Evolutionary conservation across 2,797 vertebrate species (phyloP), one percentile per base, ranked within the genome.

Genomic region (Lepilemur ruficaudatus): DNA sequence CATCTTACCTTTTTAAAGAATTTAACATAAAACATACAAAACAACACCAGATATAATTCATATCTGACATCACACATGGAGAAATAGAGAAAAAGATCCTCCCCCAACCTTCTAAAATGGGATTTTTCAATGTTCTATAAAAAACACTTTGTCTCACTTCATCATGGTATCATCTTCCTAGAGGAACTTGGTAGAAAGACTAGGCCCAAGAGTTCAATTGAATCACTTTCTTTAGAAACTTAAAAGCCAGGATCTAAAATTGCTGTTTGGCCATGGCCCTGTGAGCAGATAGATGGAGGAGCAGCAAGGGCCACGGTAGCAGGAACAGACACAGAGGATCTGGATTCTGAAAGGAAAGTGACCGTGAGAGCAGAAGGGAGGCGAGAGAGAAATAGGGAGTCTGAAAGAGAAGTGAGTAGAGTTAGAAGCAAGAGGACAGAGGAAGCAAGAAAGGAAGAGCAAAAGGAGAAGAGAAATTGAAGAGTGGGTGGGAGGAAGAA

Each of bases 391-490:
- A 89, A 22, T 1, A 57, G 15, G 55, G 82, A 85, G 28, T 73
- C 89, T 90, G 93, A 95, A 82, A 65, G 70, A 90, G 94, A 96
- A 97, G 91, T 90, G 65, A 94, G 72, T 59, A 94, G 70, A 88
- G 41, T 80, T 63, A 48, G 93, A 91, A 93, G 75, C 79, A 87
- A 50, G 59, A 93, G 23, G 50, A 46, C 61, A 97, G 94, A 93
- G 76, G 95, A 97, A 96, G 87, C 94, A 94, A 95, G 97, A 96
- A 96, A 94, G 94, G 93, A 97, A 94, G 61, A 84, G 55, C 67
- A 95, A 98, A 98, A 97, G 83, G 93, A 96, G 96, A 97, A 97
- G 97, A 97, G 97, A 98, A 96, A 97, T 97, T 97, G 76, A 61
- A 95, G 94, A 96, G 97, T 97, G 91, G 91, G 96, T 70, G 50